phyloP scores from a whole-genome alignment of 2,113 vertebrate species.

The Panthera leo region DNA sequence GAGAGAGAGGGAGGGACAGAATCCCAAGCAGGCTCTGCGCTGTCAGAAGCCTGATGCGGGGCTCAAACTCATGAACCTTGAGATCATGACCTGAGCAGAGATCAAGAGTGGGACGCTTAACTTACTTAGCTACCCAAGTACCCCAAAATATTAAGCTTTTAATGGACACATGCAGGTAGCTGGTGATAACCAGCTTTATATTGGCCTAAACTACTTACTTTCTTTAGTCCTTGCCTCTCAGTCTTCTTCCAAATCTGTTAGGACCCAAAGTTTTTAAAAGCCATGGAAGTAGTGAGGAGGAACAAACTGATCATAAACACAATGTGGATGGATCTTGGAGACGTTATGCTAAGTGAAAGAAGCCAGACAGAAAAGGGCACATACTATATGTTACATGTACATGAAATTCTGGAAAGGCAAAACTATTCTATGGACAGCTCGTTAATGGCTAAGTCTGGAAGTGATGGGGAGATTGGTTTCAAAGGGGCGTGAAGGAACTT shows the following conservation, averaged over 20 bases:
- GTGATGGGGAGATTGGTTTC: background rate
- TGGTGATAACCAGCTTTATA: background rate
- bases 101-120: too few relatives aligned
- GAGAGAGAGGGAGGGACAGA: too few relatives aligned
- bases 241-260: background rate
- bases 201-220: background rate
- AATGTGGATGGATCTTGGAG: background rate
- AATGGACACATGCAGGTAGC: background rate
- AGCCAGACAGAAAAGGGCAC: background rate
- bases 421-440: background rate
- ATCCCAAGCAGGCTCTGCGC: too few relatives aligned
- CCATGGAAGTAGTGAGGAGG: background rate
- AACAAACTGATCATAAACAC: background rate
- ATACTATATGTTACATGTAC: background rate
- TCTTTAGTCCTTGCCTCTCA: background rate
- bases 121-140: background rate
- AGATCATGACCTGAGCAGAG: too few relatives aligned
- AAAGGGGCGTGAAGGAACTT: background rate
- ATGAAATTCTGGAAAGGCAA: slow-evolving; percentile 26
- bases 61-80: too few relatives aligned
- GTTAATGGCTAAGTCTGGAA: background rate
- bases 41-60: too few relatives aligned
- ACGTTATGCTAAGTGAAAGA: background rate
- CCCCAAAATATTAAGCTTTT: background rate
- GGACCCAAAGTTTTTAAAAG: background rate